A percentile compares a stretch with the other conserved stretches of the same genome.
Evolutionary conservation across 1,140 invertebrate species (phyloP).

Genomic region (Phymastichus coffea): DNA sequence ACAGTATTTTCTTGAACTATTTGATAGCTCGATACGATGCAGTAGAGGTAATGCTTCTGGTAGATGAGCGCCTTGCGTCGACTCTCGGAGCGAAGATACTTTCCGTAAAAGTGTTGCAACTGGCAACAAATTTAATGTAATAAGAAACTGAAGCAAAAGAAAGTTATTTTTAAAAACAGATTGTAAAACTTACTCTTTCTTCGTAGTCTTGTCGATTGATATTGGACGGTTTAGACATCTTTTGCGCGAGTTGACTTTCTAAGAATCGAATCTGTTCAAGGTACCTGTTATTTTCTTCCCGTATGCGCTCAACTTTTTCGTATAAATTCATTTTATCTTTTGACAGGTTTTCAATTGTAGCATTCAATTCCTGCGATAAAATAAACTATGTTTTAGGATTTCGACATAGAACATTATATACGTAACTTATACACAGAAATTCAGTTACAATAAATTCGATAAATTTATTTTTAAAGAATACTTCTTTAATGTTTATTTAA

Average conservation of each 20-base stretch:
- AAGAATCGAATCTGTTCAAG: slow-evolving; percentile 32
- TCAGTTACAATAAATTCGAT: neutral
- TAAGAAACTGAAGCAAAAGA: slow-evolving; percentile 26
- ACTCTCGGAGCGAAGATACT: slow-evolving; percentile 75
- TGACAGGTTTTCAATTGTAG: slow-evolving; percentile 50
- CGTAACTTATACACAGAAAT: neutral
- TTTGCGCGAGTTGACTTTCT: slow-evolving; percentile 32
- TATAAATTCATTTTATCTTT: slow-evolving; percentile 53
- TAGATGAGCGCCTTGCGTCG: slow-evolving; percentile 79
- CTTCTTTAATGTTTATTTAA: neutral
- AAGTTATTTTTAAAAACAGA: slow-evolving; percentile 16
- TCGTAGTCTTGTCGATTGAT: slow-evolving; percentile 19
- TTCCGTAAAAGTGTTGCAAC: slow-evolving; percentile 72
- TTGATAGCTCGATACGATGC: slow-evolving; percentile 70
- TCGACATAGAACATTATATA: neutral
- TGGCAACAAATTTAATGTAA: no score
- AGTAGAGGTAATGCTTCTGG: slow-evolving; percentile 81
- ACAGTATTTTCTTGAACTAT: slow-evolving; percentile 51
- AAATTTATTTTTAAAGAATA: no score
- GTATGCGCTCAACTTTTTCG: slow-evolving; percentile 36
- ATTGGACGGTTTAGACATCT: slow-evolving; percentile 33
- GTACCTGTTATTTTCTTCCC: slow-evolving; percentile 36
- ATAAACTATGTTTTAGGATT: neutral
- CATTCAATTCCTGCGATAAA: slow-evolving; percentile 53
- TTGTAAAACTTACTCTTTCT: slow-evolving; percentile 28